phyloP scores from a whole-genome alignment of 2,888 invertebrate species.

The Desoria tigrina region DNA sequence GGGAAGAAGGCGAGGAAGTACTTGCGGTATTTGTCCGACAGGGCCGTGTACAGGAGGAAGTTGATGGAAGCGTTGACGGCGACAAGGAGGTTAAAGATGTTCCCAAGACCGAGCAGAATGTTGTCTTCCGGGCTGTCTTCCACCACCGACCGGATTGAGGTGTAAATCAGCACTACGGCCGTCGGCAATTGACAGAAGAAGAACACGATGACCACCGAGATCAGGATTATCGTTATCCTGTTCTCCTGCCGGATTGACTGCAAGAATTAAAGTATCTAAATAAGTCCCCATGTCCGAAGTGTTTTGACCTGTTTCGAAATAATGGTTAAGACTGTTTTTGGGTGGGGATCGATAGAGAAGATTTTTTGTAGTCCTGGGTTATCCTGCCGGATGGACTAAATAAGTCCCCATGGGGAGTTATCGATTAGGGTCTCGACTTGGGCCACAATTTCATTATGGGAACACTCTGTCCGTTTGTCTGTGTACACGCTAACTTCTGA shows the following conservation, averaged over 20 bases:
- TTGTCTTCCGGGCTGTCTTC: constrained; percentile 56
- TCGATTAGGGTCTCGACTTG: too few relatives aligned
- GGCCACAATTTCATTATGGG: too few relatives aligned
- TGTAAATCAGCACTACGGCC: constrained; percentile 64
- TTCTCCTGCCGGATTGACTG: constrained; percentile 65
- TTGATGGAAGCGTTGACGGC: constrained; percentile 74
- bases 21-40: constrained; percentile 72
- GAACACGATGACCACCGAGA: constrained; percentile 74
- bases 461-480: too few relatives aligned
- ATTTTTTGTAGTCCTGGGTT: too few relatives aligned
- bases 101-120: constrained; percentile 64
- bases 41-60: constrained; percentile 74
- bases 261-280: constrained; percentile 9
- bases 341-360: too few relatives aligned
- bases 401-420: too few relatives aligned
- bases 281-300: too few relatives aligned
- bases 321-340: too few relatives aligned
- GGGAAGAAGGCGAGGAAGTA: constrained; percentile 37
- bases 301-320: too few relatives aligned
- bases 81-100: constrained; percentile 71
- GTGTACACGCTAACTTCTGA: too few relatives aligned
- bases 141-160: constrained; percentile 56
- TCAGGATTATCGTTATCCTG: constrained; percentile 73
- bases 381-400: too few relatives aligned
- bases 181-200: constrained; percentile 73